Evolutionary conservation across 2,113 vertebrate genomes (phyloP).

Genomic region (Xenopus laevis): DNA sequence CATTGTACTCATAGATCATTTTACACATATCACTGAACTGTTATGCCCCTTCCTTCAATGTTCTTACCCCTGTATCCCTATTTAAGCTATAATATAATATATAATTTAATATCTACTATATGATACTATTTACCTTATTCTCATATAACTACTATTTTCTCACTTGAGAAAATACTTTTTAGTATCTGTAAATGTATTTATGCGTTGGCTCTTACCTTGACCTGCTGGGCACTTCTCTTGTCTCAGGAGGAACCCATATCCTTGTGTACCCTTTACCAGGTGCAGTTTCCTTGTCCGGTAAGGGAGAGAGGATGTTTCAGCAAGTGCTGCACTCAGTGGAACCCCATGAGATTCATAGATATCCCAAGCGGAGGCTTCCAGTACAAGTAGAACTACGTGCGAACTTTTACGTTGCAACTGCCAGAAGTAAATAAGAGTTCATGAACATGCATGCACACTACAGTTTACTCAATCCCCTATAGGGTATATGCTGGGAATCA

Average conservation of each 20-base stretch:
- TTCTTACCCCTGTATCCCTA: no score
- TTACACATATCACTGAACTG: no score
- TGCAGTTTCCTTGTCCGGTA: constrained; percentile 70
- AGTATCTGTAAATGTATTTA: not conserved
- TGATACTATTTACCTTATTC: no score
- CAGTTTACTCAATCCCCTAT: not conserved
- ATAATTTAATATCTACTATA: no score
- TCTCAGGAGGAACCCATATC: constrained; percentile 87
- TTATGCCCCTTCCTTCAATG: no score
- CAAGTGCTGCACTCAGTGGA: constrained; percentile 69
- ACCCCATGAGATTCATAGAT: constrained; percentile 68
- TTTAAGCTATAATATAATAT: no score
- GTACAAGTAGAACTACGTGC: constrained; percentile 78
- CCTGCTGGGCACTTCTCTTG: constrained; percentile 68
- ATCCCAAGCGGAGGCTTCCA: constrained; percentile 70
- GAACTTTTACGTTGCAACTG: constrained; percentile 73
- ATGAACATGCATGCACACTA: not conserved
- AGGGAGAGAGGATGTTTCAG: constrained; percentile 70
- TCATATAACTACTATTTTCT: no score
- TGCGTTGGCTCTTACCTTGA: constrained; percentile 62
- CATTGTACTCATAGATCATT: no score
- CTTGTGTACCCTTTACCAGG: constrained; percentile 70
- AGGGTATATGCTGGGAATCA: not conserved
- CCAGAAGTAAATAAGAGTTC: not conserved
- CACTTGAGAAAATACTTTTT: no score